phyloP scores from a whole-genome alignment of 2,113 vertebrate genomes.

The Arvicanthis niloticus region DNA sequence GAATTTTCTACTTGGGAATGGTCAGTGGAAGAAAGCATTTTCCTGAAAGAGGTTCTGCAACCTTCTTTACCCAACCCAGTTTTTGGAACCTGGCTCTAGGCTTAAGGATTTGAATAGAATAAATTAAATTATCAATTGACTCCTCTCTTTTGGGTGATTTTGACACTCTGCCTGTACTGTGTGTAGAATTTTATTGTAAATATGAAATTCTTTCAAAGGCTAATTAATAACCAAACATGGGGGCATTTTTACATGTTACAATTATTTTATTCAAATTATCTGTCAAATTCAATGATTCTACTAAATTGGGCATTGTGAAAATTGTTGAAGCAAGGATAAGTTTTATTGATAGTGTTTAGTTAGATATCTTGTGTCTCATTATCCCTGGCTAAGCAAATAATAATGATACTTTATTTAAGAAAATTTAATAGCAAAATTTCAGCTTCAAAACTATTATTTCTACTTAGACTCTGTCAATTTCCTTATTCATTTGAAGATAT shows the following conservation, averaged over 20 bases:
- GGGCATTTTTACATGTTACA: slow-evolving; percentile 24
- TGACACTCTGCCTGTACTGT: neutral
- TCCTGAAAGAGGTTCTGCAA: neutral
- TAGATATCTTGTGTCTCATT: slow-evolving; percentile 52
- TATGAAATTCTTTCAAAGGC: neutral
- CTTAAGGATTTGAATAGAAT: neutral
- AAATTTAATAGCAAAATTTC: slow-evolving; percentile 11
- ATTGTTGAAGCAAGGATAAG: slow-evolving; percentile 5
- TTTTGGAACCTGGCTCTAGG: neutral
- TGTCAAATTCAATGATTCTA: slow-evolving; percentile 8
- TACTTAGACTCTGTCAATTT: slow-evolving; percentile 15
- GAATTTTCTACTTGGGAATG: neutral
- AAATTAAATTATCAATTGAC: neutral
- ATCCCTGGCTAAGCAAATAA: slow-evolving; percentile 37
- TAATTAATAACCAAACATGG: neutral
- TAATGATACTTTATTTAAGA: slow-evolving; percentile 38
- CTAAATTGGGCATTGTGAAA: neutral
- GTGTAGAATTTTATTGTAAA: neutral
- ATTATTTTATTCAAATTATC: neutral
- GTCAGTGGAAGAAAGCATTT: neutral
- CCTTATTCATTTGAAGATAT: neutral
- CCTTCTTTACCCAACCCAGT: neutral
- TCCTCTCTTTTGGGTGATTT: neutral
- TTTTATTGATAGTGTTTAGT: slow-evolving; percentile 43
- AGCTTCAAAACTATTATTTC: slow-evolving; percentile 24